Conservation (phyloP, 37 sponge, comb jelly and placozoan species). For the Aplysina aerophoba region DNA sequence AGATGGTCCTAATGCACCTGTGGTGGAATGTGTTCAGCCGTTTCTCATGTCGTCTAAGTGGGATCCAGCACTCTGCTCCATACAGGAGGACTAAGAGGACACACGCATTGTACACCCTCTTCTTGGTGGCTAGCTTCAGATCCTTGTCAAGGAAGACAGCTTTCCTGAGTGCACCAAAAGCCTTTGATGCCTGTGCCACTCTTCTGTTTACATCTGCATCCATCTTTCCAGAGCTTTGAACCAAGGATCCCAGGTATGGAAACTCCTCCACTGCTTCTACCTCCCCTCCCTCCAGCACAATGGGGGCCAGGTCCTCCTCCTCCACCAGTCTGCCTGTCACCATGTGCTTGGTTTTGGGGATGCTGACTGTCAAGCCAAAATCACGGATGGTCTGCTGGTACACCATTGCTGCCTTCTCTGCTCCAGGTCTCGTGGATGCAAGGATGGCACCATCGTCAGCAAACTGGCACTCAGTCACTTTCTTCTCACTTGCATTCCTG, state of each 20-base stretch:
- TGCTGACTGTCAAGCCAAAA: slow-evolving; percentile 37
- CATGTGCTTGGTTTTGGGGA: slow-evolving; percentile 33
- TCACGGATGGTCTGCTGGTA: slow-evolving; percentile 9
- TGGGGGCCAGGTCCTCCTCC: background rate
- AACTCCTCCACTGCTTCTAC: slow-evolving; percentile 35
- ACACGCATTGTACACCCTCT: slow-evolving; percentile 23
- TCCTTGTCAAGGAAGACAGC: slow-evolving; percentile 35
- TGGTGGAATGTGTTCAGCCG: slow-evolving; percentile 49
- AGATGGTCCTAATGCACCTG: slow-evolving; percentile 45
- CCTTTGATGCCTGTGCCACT: slow-evolving; percentile 37
- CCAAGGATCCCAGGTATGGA: slow-evolving; percentile 31
- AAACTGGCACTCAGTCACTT: slow-evolving; percentile 17
- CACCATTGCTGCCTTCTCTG: slow-evolving; percentile 22
- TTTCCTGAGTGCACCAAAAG: slow-evolving; percentile 40
- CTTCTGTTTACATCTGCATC: slow-evolving; percentile 35
- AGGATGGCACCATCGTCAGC: slow-evolving; percentile 41
- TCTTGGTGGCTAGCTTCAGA: slow-evolving; percentile 24
- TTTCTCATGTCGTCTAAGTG: slow-evolving; percentile 25
- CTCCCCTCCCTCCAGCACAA: background rate
- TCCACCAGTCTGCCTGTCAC: slow-evolving; percentile 36
- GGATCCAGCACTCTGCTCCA: slow-evolving; percentile 46
- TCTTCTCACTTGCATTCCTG: slow-evolving; percentile 16
- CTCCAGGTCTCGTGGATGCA: slow-evolving; percentile 28
- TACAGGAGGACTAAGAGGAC: slow-evolving; percentile 34
- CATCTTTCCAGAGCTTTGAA: slow-evolving; percentile 28